Conservation (phyloP, 2,888 invertebrate genomes). For the Nomada lathburiana region DNA sequence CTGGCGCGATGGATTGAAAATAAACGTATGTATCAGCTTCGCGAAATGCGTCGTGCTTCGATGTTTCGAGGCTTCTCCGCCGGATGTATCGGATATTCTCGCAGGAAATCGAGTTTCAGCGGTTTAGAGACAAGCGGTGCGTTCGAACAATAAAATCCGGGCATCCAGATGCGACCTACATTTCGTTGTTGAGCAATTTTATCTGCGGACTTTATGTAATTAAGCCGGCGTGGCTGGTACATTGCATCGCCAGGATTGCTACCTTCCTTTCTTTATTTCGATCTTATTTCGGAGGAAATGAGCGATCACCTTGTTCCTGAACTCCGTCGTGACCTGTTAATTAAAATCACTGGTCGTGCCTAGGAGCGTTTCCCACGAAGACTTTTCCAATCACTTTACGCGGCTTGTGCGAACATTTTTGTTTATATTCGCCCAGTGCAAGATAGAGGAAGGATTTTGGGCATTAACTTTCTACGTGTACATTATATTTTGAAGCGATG, state of each 20-base stretch:
- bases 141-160: constrained; percentile 34
- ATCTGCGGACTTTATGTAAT: constrained; percentile 36
- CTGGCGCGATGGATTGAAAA: too few species aligned
- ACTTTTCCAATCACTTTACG: constrained; percentile 1
- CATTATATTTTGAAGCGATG: not conserved
- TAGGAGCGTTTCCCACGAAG: constrained; percentile 12
- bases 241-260: not conserved
- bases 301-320: constrained; percentile 15
- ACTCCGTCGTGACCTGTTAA: constrained; percentile 5
- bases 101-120: constrained; percentile 1
- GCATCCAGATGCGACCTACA: constrained; percentile 24
- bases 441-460: not conserved
- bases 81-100: constrained; percentile 11
- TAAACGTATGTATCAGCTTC: not conserved
- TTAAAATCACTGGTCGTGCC: constrained; percentile 22
- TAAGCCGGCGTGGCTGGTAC: constrained; percentile 8
- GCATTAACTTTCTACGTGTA: not conserved
- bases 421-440: not conserved
- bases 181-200: constrained; percentile 35
- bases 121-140: constrained; percentile 2
- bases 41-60: not conserved
- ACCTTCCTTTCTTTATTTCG: not conserved
- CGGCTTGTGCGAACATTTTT: not conserved
- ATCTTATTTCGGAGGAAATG: constrained; percentile 29
- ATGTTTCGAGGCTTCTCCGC: not conserved